Percentiles rank a stretch among this genome's conserved stretches.
Conservation (phyloP, 2,888 invertebrate genomes). For the Lithophane semibrunnea region DNA sequence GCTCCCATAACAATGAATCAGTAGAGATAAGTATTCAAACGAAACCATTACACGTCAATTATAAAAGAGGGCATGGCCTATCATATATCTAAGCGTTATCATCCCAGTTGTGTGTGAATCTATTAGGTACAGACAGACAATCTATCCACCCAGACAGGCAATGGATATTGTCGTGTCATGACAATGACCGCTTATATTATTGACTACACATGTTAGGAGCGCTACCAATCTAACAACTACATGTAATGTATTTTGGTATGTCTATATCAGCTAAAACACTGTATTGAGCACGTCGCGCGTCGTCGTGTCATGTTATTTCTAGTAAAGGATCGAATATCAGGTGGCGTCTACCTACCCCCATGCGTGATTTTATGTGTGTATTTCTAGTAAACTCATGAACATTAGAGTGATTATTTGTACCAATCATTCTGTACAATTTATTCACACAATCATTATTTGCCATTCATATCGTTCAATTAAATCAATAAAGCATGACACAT, state of each 20-base stretch:
- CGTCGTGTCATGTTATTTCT: neutral
- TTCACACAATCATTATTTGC: neutral
- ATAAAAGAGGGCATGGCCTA: neutral
- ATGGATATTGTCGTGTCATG: slow-evolving; percentile 45
- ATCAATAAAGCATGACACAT: too few species aligned
- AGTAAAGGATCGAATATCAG: too few species aligned
- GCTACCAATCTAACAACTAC: slow-evolving; percentile 13
- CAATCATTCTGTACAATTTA: neutral
- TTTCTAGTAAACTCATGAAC: neutral
- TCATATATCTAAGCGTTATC: neutral
- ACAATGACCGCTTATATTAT: slow-evolving; percentile 45
- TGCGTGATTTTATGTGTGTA: too few species aligned
- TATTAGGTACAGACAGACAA: slow-evolving; percentile 30
- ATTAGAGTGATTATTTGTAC: neutral
- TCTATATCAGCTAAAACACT: neutral
- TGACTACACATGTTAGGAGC: slow-evolving; percentile 9
- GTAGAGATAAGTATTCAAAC: neutral
- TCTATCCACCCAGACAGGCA: slow-evolving; percentile 32
- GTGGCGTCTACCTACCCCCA: too few species aligned
- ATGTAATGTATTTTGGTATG: slow-evolving; percentile 14
- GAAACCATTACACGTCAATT: neutral
- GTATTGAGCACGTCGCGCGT: neutral
- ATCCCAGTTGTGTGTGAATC: slow-evolving; percentile 36
- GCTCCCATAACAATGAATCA: neutral
- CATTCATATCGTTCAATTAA: too few species aligned